These are phyloP conservation scores for Apistogramma diplotaenia DNA, from an alignment of 2,113 vertebrate species.

Conservation along the genomic window DNA sequence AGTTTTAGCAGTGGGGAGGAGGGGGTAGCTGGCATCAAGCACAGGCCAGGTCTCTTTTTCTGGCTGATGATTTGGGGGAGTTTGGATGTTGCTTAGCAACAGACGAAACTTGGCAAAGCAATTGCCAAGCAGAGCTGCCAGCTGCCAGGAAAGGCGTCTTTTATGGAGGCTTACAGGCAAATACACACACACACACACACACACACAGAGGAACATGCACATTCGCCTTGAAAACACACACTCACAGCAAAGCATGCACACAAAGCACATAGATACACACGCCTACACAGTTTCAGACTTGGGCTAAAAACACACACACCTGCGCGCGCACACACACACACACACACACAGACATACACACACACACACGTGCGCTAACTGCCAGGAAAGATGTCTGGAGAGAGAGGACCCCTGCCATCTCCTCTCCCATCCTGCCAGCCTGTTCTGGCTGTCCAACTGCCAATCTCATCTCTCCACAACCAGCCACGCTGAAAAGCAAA, in stretches of 20 bases:
- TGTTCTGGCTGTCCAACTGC: slow-evolving; percentile 65
- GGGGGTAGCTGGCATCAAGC: slow-evolving; percentile 57
- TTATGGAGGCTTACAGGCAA: slow-evolving; percentile 68
- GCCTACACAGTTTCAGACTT: slow-evolving; percentile 38
- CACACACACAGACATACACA: neutral
- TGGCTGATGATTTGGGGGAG: slow-evolving; percentile 75
- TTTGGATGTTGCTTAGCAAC: slow-evolving; percentile 81
- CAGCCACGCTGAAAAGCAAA: slow-evolving; percentile 71
- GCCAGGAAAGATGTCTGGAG: slow-evolving; percentile 69
- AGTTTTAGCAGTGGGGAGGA: slow-evolving; percentile 38
- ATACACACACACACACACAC: slow-evolving; percentile 35
- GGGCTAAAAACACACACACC: slow-evolving; percentile 19
- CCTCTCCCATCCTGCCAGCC: slow-evolving; percentile 68
- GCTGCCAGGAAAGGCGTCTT: slow-evolving; percentile 78
- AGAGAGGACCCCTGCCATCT: slow-evolving; percentile 70
- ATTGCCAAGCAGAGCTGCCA: slow-evolving; percentile 72
- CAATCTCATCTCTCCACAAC: slow-evolving; percentile 66
- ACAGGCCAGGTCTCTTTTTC: slow-evolving; percentile 59
- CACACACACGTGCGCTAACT: slow-evolving; percentile 22
- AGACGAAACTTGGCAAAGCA: slow-evolving; percentile 75
- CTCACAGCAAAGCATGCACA: neutral
- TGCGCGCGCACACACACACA: slow-evolving; percentile 1
- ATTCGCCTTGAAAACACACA: neutral
- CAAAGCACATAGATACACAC: slow-evolving; percentile 38
- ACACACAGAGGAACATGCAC: slow-evolving; percentile 20